phyloP scores from a whole-genome alignment of 2,888 invertebrate genomes.

The Acanthoscelides obtectus region DNA sequence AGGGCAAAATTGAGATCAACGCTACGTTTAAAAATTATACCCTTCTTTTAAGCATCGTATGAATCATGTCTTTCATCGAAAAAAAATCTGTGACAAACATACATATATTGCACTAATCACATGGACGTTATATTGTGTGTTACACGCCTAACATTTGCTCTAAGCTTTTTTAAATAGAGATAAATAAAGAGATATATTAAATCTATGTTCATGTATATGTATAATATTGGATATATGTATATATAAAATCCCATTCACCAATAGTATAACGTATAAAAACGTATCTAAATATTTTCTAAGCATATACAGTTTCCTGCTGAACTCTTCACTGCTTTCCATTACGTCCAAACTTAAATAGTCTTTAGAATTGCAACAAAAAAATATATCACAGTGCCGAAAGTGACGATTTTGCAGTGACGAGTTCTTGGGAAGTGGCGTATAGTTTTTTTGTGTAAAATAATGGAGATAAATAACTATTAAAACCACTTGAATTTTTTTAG shows the following conservation, averaged over 20 bases:
- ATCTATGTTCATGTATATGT: slow-evolving; percentile 23
- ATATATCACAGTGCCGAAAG: slow-evolving; percentile 44
- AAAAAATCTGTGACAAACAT: background rate
- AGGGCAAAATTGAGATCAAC: too few species aligned
- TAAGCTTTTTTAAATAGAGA: slow-evolving; percentile 27
- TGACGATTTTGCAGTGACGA: background rate
- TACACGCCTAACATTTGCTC: slow-evolving; percentile 20
- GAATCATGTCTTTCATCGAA: too few species aligned
- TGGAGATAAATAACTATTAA: slow-evolving; percentile 10
- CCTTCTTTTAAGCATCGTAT: too few species aligned
- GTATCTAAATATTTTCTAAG: background rate
- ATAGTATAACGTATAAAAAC: slow-evolving; percentile 25
- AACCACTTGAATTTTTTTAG: background rate
- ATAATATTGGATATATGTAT: slow-evolving; percentile 11
- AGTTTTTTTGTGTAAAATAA: slow-evolving; percentile 10
- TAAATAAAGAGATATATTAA: slow-evolving; percentile 27
- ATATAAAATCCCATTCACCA: slow-evolving; percentile 36
- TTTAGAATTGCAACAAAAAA: slow-evolving; percentile 27
- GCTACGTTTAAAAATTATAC: too few species aligned
- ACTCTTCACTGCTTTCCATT: background rate
- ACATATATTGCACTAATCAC: background rate
- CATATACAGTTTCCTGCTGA: background rate
- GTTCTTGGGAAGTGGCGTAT: background rate
- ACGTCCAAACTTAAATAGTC: slow-evolving; percentile 26
- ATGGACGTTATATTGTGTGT: slow-evolving; percentile 20